Percentiles rank a stretch among this genome's conserved stretches.
These are phyloP conservation scores for Hydroisotoma schaefferi DNA, from an alignment of 2,888 invertebrate species.

Conservation along the genomic window DNA sequence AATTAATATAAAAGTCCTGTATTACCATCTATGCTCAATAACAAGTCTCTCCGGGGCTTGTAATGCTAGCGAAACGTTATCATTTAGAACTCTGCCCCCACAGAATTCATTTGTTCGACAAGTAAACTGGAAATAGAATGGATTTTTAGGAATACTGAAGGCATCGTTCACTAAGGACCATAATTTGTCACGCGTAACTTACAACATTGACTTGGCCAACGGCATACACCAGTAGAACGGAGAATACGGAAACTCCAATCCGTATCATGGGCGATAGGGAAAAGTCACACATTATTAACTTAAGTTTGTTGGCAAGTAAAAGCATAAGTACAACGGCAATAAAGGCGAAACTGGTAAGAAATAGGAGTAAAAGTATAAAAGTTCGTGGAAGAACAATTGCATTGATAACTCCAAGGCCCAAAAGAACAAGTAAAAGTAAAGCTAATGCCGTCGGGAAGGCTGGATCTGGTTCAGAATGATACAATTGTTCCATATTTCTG, in stretches of 20 bases:
- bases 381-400: constrained; percentile 79
- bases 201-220: constrained; percentile 92
- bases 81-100: constrained; percentile 49
- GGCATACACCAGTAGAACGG: constrained; percentile 78
- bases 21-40: constrained; percentile 36
- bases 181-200: constrained; percentile 55
- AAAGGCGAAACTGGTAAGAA: constrained; percentile 87
- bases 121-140: constrained; percentile 58
- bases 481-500: constrained; percentile 75
- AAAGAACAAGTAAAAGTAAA: constrained; percentile 65
- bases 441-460: constrained; percentile 79
- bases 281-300: constrained; percentile 82
- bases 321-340: constrained; percentile 80
- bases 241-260: constrained; percentile 80
- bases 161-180: not conserved
- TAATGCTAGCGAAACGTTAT: constrained; percentile 39
- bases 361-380: constrained; percentile 74
- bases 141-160: not conserved
- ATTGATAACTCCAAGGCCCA: constrained; percentile 72
- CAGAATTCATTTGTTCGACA: constrained; percentile 59
- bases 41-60: constrained; percentile 45
- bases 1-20: not conserved
- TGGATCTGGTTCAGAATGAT: constrained; percentile 78
- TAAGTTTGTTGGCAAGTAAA: constrained; percentile 73
- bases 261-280: constrained; percentile 77